Evolutionary conservation across 2,113 vertebrate genomes (phyloP).

Genomic region (Bagarius yarrelli): DNA sequence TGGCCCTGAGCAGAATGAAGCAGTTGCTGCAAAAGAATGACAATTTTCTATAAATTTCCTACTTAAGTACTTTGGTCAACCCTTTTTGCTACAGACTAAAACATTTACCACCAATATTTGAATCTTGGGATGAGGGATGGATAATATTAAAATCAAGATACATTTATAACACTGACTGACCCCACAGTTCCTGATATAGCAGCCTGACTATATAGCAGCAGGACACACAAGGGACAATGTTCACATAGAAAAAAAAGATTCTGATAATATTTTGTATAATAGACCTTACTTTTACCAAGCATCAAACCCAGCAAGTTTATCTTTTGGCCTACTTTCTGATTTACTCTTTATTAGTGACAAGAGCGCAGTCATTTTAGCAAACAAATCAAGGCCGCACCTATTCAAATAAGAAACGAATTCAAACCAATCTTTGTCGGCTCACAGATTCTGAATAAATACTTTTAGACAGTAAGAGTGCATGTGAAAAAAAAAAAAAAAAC

Average conservation of each 20-base stretch:
- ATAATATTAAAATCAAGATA: too few relatives aligned
- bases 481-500: background rate
- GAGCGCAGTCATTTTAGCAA: constrained; percentile 3
- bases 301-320: background rate
- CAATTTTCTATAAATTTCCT: background rate
- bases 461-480: background rate
- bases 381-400: constrained; percentile 26
- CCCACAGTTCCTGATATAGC: background rate
- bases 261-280: background rate
- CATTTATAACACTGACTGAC: background rate
- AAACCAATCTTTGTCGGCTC: background rate
- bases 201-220: background rate
- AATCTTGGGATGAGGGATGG: background rate
- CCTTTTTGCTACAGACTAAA: background rate
- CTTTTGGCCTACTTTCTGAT: background rate
- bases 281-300: background rate
- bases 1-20: background rate
- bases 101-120: background rate
- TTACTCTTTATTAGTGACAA: background rate
- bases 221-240: background rate
- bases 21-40: background rate
- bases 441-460: background rate
- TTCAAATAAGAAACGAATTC: constrained; percentile 2
- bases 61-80: too few relatives aligned
- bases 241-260: background rate